Conservation (phyloP, 2,888 invertebrate genomes). For the Phytoseiulus persimilis region DNA sequence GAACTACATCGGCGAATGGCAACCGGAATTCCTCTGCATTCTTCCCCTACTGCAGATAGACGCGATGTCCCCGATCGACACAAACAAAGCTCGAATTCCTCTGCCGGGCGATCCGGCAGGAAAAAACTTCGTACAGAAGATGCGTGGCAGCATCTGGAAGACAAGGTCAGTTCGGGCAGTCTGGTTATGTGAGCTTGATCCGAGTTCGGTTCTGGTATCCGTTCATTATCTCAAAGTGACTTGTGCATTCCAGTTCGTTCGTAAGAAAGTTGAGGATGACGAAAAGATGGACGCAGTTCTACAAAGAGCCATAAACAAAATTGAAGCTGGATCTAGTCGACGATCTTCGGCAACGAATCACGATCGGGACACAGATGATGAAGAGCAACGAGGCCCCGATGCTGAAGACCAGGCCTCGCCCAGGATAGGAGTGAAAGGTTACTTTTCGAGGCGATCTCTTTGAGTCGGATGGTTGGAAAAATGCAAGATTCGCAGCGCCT, state of each 20-base stretch:
- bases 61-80: neutral
- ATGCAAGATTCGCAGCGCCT: too few relatives aligned
- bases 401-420: too few relatives aligned
- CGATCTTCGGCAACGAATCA: too few relatives aligned
- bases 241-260: neutral
- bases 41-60: neutral
- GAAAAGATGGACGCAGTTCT: neutral
- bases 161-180: neutral
- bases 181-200: too few relatives aligned
- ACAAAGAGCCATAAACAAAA: neutral
- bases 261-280: neutral
- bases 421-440: too few relatives aligned
- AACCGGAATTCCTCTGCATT: neutral
- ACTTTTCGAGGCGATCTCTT: too few relatives aligned
- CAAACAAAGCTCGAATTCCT: neutral
- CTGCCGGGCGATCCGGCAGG: neutral
- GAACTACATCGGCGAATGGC: too few relatives aligned
- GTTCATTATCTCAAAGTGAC: too few relatives aligned
- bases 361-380: neutral
- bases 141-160: neutral
- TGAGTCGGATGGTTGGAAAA: too few relatives aligned
- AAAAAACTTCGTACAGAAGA: conserved; percentile 43
- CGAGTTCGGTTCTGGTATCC: too few relatives aligned
- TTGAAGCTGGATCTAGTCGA: neutral
- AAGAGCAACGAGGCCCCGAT: neutral